Percentiles rank a stretch among this genome's conserved stretches.
Evolutionary conservation across 2,797 vertebrate species (phyloP).

Genomic region (Hylomyscus alleni): DNA sequence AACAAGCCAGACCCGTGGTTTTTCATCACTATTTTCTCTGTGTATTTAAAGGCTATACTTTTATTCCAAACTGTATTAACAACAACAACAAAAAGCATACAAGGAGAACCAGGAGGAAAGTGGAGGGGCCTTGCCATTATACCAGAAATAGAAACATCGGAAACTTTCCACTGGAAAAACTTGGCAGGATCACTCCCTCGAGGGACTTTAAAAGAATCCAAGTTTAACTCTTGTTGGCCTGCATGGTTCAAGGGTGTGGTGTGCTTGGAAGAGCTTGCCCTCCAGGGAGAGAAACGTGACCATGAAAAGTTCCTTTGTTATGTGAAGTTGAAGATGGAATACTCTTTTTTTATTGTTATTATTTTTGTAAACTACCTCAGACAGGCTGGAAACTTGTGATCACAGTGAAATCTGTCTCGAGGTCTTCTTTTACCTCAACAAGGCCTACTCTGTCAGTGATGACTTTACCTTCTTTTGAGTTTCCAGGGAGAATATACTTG

Average conservation of each 20-base stretch:
- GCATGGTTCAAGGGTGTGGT: conserved; percentile 67
- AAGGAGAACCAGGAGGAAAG: conserved; percentile 59
- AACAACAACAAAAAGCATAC: background rate
- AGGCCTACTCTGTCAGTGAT: conserved; percentile 66
- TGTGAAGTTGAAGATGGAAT: conserved; percentile 70
- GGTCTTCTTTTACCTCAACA: conserved; percentile 72
- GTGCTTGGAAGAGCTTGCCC: conserved; percentile 70
- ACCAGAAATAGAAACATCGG: conserved; percentile 80
- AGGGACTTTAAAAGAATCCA: conserved; percentile 75
- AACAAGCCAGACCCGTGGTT: background rate
- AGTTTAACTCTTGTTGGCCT: conserved; percentile 78
- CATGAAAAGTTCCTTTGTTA: conserved; percentile 73
- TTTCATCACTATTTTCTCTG: background rate
- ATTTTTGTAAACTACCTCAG: conserved; percentile 65
- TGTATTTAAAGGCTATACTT: conserved; percentile 47
- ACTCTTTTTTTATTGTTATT: conserved; percentile 4
- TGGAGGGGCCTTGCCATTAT: conserved; percentile 58
- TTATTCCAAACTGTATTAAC: conserved; percentile 62
- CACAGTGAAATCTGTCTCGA: conserved; percentile 69
- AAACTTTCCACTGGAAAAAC: conserved; percentile 82
- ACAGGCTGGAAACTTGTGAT: conserved; percentile 75
- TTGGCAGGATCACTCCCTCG: conserved; percentile 74
- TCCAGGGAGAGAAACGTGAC: conserved; percentile 68
- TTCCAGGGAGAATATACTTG: conserved; percentile 77
- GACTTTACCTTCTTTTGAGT: conserved; percentile 79